Evolutionary conservation across 2,888 invertebrate species (phyloP).

Genomic region (Oligia latruncula): DNA sequence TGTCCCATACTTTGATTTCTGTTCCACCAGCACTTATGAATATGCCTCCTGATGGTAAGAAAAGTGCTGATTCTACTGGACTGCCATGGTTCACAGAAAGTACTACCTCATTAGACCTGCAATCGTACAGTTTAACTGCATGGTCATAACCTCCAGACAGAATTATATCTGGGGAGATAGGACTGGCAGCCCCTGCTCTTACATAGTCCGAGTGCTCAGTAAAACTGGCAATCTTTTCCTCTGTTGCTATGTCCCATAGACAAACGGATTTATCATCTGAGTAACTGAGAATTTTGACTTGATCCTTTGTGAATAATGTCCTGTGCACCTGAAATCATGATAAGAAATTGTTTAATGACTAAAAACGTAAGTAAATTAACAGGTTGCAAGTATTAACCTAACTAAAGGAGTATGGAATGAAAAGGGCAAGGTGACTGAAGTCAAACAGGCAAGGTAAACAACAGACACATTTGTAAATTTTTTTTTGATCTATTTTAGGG

Average conservation of each 20-base stretch:
- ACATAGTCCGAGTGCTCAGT: slow-evolving; percentile 95
- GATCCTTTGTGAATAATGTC: slow-evolving; percentile 94
- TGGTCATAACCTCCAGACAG: slow-evolving; percentile 97
- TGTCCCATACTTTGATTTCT: slow-evolving; percentile 98
- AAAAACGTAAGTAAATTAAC: not conserved
- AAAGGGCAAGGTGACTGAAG: not conserved
- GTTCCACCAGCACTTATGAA: slow-evolving; percentile 98
- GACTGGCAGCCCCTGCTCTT: slow-evolving; percentile 95
- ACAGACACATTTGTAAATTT: not conserved
- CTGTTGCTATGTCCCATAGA: slow-evolving; percentile 97
- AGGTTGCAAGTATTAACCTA: not conserved
- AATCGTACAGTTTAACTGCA: slow-evolving; percentile 96
- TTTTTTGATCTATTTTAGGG: too few relatives aligned
- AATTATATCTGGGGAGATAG: slow-evolving; percentile 93
- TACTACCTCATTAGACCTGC: slow-evolving; percentile 92
- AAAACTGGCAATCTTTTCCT: slow-evolving; percentile 92
- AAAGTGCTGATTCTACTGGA: slow-evolving; percentile 96
- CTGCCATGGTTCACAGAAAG: slow-evolving; percentile 95
- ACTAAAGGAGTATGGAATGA: not conserved
- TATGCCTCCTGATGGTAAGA: slow-evolving; percentile 96
- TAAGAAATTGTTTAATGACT: not conserved
- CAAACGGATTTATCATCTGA: slow-evolving; percentile 97
- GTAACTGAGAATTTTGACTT: slow-evolving; percentile 95
- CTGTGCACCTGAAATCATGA: slow-evolving; percentile 91
- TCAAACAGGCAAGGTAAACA: not conserved